phyloP scores from a whole-genome alignment of 2,113 vertebrate genomes.

The Pteronura brasiliensis region DNA sequence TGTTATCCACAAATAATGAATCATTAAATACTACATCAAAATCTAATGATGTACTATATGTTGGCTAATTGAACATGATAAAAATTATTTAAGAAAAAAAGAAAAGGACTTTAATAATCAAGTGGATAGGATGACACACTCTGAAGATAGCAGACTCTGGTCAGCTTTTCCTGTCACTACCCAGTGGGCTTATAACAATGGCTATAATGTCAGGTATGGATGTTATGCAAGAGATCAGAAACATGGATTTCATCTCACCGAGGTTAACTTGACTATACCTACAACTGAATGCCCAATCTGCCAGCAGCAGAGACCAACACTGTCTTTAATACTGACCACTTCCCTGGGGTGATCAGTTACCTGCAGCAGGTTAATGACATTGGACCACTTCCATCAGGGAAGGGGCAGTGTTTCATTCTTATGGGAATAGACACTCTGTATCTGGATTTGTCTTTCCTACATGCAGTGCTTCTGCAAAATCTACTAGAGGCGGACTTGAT shows the following conservation, averaged over 20 bases:
- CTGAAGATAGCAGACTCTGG: neutral
- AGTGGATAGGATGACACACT: neutral
- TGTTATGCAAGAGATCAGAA: neutral
- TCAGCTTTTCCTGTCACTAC: neutral
- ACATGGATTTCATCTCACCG: neutral
- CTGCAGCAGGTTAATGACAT: neutral
- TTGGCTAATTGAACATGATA: too few relatives aligned
- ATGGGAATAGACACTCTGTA: neutral
- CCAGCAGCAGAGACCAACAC: neutral
- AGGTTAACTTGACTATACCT: neutral
- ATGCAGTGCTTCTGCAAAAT: neutral
- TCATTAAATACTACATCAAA: too few relatives aligned
- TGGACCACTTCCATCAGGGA: neutral
- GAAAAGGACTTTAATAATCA: neutral
- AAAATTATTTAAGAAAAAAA: too few relatives aligned
- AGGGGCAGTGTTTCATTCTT: neutral
- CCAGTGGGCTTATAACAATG: neutral
- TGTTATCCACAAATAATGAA: too few relatives aligned
- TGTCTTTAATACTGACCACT: neutral
- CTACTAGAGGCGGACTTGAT: neutral
- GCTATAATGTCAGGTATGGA: neutral
- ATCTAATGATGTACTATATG: too few relatives aligned
- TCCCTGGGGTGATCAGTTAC: neutral
- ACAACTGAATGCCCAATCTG: neutral
- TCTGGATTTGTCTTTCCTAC: neutral